Evolutionary conservation across 2,888 invertebrate species (phyloP), one percentile per base, ranked within the genome.

Genomic region (Eledone cirrhosa): DNA sequence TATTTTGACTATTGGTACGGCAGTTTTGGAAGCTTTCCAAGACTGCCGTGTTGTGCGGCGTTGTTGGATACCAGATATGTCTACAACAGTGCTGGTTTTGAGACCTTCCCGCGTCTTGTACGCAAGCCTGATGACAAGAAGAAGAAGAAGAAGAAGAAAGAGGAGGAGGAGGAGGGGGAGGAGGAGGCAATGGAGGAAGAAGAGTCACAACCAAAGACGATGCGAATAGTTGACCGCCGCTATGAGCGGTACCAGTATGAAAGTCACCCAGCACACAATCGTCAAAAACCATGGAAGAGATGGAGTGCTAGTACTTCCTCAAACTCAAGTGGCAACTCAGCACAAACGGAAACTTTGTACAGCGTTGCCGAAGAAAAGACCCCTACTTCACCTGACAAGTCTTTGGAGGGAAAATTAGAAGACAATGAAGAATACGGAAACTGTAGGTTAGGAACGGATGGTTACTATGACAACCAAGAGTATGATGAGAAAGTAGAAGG

Each of bases 1-100:
- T 86, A 82, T 78, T 80, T 83, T 81, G 85, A 86, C 65, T 59
- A 31, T 82, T 81, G 53, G 69, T 79, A 63, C 41, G 67, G 84
- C 24, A 80, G 80, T 24, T 80, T 79, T 69, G 77, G 79, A 5
- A 80, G 81, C 22, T 76, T 84, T 74, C 77, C 84, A 11, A 47
- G 47, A 47, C 48, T 76, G 48, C 76, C 76, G 1, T 76, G 76
- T 29, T 76, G 48, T 76, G 76, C 76, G 24, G 76, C 76, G 24
- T 47, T 76, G n/a, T 76, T 47, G 48, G 76, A 76, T 47, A 76
- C 76, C 11, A 76, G 76, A 76, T 76, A 48, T 27, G 29, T 48
- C 14, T 48, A 47, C 76, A 76, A 76, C 22, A 76, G 48, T 24
- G 76, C 48, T 29, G 76, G 76, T 29, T 48, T 76, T 47, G 76